Percentiles rank a stretch among this genome's conserved stretches.
Evolutionary conservation across 2,888 invertebrate species (phyloP).

Genomic region (Neelides folsomi): DNA sequence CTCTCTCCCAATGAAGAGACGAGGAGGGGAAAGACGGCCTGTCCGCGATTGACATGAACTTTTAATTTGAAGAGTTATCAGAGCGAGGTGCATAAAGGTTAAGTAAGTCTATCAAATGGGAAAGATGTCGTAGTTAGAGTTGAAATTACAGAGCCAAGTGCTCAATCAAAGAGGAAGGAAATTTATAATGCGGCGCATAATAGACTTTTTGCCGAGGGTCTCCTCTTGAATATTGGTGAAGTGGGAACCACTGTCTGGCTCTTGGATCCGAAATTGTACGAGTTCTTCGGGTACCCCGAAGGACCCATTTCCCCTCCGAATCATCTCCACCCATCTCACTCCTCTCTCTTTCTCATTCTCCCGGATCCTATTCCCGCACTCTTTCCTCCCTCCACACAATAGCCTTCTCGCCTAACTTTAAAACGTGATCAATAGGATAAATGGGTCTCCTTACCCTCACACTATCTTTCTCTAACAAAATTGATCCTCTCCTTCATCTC

Average conservation of each 20-base stretch:
- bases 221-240: constrained; percentile 13
- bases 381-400: constrained; percentile 9
- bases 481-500: neutral
- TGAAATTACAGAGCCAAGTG: constrained; percentile 3
- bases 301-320: constrained; percentile 20
- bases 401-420: constrained; percentile 15
- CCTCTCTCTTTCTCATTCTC: constrained; percentile 1
- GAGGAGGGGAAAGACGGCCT: neutral
- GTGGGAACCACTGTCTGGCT: constrained; percentile 7
- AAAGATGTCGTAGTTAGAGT: constrained; percentile 9
- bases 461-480: constrained; percentile 3
- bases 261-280: constrained; percentile 2
- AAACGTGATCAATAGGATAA: constrained; percentile 24
- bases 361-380: constrained; percentile 4
- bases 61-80: constrained; percentile 15
- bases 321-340: constrained; percentile 11
- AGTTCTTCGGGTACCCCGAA: constrained; percentile 11
- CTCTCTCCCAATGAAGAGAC: neutral
- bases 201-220: constrained; percentile 4
- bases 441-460: constrained; percentile 13
- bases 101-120: constrained; percentile 11
- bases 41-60: constrained; percentile 8
- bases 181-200: constrained; percentile 11
- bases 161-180: constrained; percentile 15
- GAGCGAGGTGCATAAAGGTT: constrained; percentile 11